Base-by-base conservation (phyloP, 2,888 invertebrate genomes). In the Agrilus cyanescens region DNA sequence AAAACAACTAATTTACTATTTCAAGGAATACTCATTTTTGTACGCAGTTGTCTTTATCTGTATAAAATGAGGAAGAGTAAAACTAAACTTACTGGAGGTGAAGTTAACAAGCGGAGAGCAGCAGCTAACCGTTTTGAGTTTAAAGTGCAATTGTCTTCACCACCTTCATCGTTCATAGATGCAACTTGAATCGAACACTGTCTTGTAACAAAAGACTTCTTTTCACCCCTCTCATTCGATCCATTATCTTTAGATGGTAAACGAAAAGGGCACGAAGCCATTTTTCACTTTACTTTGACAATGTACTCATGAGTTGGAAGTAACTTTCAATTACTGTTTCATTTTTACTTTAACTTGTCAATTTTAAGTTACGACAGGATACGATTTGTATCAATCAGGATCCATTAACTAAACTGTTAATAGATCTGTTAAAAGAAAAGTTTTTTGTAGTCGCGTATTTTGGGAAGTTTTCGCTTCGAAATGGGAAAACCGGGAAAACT, bases 101-200 rank as follows among this genome's bases (percentile, higher is more conserved):
- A 81, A 29, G 87, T 88, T 50, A 89, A 70, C 47, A 86, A 72
- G 56, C 83, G 78, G 52, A 89, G 77, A 31, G 88, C 88, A 58
- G 85, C 81, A 59, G 83, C 84, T 54, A 89, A 70, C 61, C 86
- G 82, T 63, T 83, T 85, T 62, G 88, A 64, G 52, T 83, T 84
- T 48, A 85, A 69, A 2, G 82, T 80, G 57, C 76, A 77, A 50
- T 71, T 72, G 49, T 76, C 76, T 32, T 73, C 75, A 37, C 72
- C 72, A 18, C 79, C 80, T 44, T 78, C 75, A 39, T 80, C 80
- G 41, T 75, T 73, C 1, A 74, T 72, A 40, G 56, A 52, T 10
- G 74, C 66, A 33, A 80, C 70, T 54, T 80, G 80, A 39, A 81
- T 65, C 2, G 80, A 81, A 14, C 79, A 75, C 63, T 81, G 81